These are phyloP conservation scores for Lacerta agilis DNA, from an alignment of 2,797 vertebrate species.

Conservation along the genomic window DNA sequence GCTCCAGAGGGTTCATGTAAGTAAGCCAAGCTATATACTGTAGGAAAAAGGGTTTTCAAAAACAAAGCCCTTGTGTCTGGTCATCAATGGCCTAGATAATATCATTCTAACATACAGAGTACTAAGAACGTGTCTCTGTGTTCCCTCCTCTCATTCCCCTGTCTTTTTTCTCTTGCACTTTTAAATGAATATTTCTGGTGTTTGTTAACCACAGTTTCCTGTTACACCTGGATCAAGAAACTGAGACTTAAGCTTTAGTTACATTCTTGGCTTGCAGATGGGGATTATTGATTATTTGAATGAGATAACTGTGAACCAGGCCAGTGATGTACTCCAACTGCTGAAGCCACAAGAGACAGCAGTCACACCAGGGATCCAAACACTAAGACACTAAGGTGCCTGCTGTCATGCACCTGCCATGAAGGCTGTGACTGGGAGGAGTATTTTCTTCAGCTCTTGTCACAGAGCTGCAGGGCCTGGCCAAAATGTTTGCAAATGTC, in stretches of 20 bases:
- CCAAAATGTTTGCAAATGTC: too few species aligned
- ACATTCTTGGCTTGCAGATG: not conserved
- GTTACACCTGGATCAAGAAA: not conserved
- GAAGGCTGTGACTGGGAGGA: not conserved
- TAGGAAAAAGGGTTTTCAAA: not conserved
- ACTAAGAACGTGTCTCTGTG: not conserved
- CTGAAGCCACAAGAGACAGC: not conserved
- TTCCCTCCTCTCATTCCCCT: not conserved
- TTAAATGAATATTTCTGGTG: not conserved
- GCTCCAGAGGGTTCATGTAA: not conserved
- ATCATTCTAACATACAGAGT: not conserved
- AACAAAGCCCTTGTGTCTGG: not conserved
- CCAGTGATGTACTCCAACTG: not conserved
- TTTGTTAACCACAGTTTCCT: not conserved
- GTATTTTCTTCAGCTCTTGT: not conserved
- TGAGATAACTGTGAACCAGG: too few species aligned
- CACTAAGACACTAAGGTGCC: too few species aligned
- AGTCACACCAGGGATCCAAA: not conserved
- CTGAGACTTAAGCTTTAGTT: not conserved
- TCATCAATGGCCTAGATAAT: not conserved
- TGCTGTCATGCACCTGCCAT: not conserved
- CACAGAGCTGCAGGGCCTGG: not conserved
- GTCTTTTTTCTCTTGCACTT: not conserved
- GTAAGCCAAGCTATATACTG: not conserved
- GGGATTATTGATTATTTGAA: not conserved